Base-by-base conservation (phyloP, 2,888 invertebrate genomes). In the Cantharis rustica region DNA sequence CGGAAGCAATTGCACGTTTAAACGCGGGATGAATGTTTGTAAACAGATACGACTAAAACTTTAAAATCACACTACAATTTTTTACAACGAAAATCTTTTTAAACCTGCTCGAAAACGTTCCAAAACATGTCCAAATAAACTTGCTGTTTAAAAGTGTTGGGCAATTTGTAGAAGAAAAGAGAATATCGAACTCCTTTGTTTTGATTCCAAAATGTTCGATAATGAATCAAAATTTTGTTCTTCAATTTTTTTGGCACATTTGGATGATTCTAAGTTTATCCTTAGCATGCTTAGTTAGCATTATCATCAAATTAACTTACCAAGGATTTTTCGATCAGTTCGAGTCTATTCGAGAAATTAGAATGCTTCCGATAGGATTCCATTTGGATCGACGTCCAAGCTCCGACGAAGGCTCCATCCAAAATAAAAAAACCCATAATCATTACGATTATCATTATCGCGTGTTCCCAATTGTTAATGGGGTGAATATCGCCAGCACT, bases 101-200 rank as follows among this genome's bases (percentile, higher is more conserved):
- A 1, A 76, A 81, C 83, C 75, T 79, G 68, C 70, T 81, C 78
- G 47, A 83, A 71, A n/a, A 81, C 81, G 16, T 75, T 73, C 77
- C 81, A 83, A 69, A 79, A 83, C 75, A 79, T 81, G 47, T 83
- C 83, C 63, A 81, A 74, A 13, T 80, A 68, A 1, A 83, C 80
- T 72, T 82, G 79, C n/a, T 78, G 76, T 16, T 71, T 68, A 16
- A 83, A 71, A 9, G 80, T 71, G 10, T 69, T 26, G 10, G 83
- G 83, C 15, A 83, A 17, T 47, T 68, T 47, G 3, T 73, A 64
- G 61, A 79, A 76, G 26, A 82, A 68, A 27, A 72, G 16, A 1
- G 80, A 81, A 10, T 62, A 16, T n/a, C 74, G 64, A 10, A 82
- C 75, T 7, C 80, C 83, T 3, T 76, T 68, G 26, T 80, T 79